Conservation (phyloP, 2,888 invertebrate species). For the Monochamus alternatus region DNA sequence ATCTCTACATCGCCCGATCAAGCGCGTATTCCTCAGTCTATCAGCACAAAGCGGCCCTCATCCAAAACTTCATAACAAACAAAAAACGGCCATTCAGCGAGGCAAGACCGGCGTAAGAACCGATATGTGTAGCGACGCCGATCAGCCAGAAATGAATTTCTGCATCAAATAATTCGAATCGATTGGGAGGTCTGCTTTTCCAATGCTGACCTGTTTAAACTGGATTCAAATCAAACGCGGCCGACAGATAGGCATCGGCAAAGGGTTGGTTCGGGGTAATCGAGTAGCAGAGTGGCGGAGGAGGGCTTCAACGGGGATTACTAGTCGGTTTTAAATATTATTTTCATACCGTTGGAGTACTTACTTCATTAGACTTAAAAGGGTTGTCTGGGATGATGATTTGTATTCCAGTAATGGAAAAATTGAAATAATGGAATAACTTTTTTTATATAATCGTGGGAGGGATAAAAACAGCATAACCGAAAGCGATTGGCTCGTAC, state of each 20-base stretch:
- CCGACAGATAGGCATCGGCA: conserved; percentile 39
- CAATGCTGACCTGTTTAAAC: conserved; percentile 39
- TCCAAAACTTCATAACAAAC: conserved; percentile 5
- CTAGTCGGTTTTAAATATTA: not conserved
- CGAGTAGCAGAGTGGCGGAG: not conserved
- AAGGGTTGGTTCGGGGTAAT: not conserved
- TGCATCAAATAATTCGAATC: conserved; percentile 41
- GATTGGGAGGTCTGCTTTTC: conserved; percentile 18
- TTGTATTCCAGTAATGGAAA: too few species aligned
- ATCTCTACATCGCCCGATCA: not conserved
- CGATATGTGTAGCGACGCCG: conserved; percentile 13
- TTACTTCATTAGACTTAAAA: too few species aligned
- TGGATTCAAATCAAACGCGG: conserved; percentile 33
- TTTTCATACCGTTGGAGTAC: not conserved
- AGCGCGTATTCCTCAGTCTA: not conserved
- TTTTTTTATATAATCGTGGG: too few species aligned
- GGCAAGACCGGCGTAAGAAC: conserved; percentile 22
- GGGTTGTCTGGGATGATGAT: too few species aligned
- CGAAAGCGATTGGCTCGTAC: too few species aligned
- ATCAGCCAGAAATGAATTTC: conserved; percentile 33
- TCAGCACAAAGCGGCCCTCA: not conserved
- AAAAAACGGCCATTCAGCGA: conserved; percentile 12
- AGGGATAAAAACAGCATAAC: too few species aligned
- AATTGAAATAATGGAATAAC: too few species aligned
- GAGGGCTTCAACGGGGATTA: not conserved